phyloP scores from a whole-genome alignment of 2,113 vertebrate species.

The Brienomyrus longianalis region DNA sequence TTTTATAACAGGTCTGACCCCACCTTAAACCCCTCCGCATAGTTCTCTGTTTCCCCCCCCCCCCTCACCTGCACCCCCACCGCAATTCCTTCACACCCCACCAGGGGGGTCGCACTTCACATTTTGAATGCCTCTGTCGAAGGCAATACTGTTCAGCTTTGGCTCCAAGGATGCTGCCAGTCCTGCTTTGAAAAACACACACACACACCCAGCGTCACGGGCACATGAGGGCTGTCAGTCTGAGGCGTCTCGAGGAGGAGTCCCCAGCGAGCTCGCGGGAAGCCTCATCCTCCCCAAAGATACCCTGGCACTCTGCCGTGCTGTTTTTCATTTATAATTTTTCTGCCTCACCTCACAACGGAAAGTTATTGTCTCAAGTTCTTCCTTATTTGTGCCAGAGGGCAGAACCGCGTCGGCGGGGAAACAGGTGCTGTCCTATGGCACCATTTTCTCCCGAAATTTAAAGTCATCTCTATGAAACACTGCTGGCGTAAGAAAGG shows the following conservation, averaged over 20 bases:
- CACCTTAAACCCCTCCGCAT: neutral
- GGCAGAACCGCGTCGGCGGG: neutral
- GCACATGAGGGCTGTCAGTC: neutral
- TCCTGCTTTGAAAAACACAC: neutral
- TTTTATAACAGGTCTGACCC: neutral
- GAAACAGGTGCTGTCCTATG: neutral
- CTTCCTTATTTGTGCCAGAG: neutral
- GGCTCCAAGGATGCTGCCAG: conserved; percentile 2
- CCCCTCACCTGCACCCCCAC: neutral
- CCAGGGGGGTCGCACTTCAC: neutral
- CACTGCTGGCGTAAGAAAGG: neutral
- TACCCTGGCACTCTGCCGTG: neutral
- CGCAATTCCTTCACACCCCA: neutral
- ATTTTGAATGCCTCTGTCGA: neutral
- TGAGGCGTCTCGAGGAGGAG: neutral
- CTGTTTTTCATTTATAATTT: conserved; percentile 1
- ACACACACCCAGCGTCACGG: neutral
- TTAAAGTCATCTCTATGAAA: conserved; percentile 8
- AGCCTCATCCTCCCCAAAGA: neutral
- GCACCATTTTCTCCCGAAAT: neutral
- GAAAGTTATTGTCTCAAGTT: conserved; percentile 14
- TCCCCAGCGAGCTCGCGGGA: neutral
- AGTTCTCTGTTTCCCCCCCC: neutral
- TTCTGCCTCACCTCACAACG: conserved; percentile 4
- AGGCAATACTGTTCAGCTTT: neutral